Evolutionary conservation across 2,797 vertebrate genomes (phyloP).

Genomic region (Leptoclinus maculatus): DNA sequence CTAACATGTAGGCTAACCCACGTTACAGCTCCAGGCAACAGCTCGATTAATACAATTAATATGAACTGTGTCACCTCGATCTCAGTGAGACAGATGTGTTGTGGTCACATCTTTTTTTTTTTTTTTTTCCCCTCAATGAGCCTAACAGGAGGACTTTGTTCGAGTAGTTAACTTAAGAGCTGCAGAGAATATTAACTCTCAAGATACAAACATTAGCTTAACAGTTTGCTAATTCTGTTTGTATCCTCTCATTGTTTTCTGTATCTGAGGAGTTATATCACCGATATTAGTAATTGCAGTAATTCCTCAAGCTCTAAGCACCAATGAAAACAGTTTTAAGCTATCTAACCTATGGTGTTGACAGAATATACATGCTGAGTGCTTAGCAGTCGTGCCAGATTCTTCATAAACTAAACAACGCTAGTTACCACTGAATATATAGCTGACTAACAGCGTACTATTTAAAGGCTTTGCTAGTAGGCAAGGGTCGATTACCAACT

Average conservation of each 20-base stretch:
- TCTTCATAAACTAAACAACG: neutral
- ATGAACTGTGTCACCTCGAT: neutral
- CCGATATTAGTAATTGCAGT: neutral
- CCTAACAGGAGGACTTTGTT: neutral
- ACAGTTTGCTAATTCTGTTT: neutral
- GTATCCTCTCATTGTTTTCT: neutral
- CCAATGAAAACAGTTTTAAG: neutral
- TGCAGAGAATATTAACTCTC: neutral
- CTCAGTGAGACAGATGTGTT: neutral
- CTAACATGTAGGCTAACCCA: constrained; percentile 57
- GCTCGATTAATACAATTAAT: neutral
- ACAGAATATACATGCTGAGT: neutral
- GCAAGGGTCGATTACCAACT: constrained; percentile 11
- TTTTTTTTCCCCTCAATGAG: neutral
- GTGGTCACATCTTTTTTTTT: neutral
- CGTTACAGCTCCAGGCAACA: constrained; percentile 11
- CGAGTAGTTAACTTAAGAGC: neutral
- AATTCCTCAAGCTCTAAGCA: neutral
- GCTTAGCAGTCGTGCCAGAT: neutral
- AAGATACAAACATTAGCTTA: neutral
- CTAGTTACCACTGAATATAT: constrained; percentile 1
- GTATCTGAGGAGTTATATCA: neutral
- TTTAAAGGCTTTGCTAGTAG: constrained; percentile 36
- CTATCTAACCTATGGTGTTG: neutral
- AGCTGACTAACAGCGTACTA: constrained; percentile 25